Conservation (phyloP, 2,113 vertebrate species). For the Rana temporaria region DNA sequence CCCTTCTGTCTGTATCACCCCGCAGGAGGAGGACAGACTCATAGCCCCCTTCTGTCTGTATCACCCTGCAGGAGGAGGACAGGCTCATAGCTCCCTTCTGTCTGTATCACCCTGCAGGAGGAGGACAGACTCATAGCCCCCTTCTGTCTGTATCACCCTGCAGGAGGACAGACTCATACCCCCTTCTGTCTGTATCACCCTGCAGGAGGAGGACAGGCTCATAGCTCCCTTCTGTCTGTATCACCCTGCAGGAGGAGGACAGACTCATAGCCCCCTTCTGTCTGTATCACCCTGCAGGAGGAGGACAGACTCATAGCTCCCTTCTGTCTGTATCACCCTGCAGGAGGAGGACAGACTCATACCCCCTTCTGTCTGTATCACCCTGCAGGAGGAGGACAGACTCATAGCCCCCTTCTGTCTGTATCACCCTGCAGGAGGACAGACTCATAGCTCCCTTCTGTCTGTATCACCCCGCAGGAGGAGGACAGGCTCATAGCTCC, state of each 20-base stretch:
- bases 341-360: background rate
- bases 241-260: background rate
- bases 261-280: background rate
- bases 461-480: background rate
- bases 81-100: background rate
- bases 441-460: background rate
- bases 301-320: background rate
- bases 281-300: background rate
- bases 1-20: background rate
- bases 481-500: background rate
- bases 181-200: background rate
- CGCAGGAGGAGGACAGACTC: background rate
- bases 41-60: background rate
- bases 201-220: background rate
- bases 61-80: background rate
- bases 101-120: background rate
- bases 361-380: background rate
- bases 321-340: background rate
- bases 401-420: background rate
- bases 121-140: background rate
- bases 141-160: background rate
- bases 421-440: background rate
- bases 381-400: background rate
- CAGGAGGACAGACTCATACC: background rate
- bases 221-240: background rate